Percentiles rank a stretch among this genome's conserved stretches.
Conservation (phyloP, 2,113 vertebrate genomes). For the Macrotus californicus region DNA sequence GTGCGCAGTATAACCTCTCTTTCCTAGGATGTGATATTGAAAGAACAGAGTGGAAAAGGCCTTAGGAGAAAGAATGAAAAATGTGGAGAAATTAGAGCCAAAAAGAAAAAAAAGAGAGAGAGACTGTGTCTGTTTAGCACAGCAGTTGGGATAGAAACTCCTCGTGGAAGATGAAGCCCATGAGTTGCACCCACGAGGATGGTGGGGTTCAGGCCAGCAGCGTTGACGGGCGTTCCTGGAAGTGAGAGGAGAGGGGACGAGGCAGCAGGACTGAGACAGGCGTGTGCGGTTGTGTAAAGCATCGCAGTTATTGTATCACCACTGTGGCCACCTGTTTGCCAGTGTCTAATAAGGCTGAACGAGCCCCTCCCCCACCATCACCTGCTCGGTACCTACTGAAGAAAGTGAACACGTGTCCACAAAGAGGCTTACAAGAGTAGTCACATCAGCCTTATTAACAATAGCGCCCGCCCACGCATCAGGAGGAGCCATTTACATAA, state of each 20-base stretch:
- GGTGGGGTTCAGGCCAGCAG: not conserved
- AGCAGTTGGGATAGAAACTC: not conserved
- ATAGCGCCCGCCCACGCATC: not conserved
- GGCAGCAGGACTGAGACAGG: not conserved
- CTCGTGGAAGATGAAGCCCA: not conserved
- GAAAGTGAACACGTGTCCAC: not conserved
- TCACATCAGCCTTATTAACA: not conserved
- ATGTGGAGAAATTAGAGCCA: not conserved
- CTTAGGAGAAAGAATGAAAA: not conserved
- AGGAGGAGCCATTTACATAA: not conserved
- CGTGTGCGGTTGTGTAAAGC: not conserved
- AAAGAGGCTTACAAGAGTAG: not conserved
- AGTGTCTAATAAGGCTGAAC: not conserved
- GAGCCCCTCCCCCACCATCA: not conserved
- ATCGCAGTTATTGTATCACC: not conserved
- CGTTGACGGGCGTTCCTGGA: not conserved
- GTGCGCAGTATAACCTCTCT: not conserved
- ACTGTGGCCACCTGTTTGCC: not conserved
- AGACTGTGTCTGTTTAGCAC: not conserved
- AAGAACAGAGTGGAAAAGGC: not conserved
- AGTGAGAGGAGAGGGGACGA: not conserved
- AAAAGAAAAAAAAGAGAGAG: not conserved
- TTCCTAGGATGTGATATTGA: not conserved
- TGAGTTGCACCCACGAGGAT: too few relatives aligned
- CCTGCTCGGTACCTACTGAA: not conserved